These are phyloP conservation scores for Myrmecophaga tridactyla DNA, from an alignment of 2,113 vertebrate species.

Conservation along the genomic window DNA sequence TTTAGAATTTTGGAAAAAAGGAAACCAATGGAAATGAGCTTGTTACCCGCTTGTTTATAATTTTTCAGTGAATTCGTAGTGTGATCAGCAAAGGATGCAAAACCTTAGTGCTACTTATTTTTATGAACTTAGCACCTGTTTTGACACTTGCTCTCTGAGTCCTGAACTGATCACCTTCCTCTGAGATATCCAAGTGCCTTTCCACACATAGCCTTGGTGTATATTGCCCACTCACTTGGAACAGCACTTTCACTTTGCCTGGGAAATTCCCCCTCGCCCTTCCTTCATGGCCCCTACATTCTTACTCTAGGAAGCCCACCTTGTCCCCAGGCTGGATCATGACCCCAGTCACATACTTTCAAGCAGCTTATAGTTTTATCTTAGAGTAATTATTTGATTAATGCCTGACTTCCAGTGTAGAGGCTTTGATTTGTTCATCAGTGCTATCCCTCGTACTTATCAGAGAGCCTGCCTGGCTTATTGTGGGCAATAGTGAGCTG, in stretches of 20 bases:
- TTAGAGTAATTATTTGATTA: conserved; percentile 12
- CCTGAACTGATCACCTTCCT: background rate
- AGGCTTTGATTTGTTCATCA: conserved; percentile 17
- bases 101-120: background rate
- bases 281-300: background rate
- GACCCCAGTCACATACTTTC: background rate
- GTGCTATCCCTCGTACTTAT: background rate
- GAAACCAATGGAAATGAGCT: background rate
- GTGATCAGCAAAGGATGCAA: background rate
- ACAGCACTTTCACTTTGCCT: background rate
- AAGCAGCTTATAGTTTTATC: background rate
- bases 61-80: background rate
- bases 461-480: background rate
- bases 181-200: background rate
- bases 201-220: background rate
- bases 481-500: background rate
- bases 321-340: background rate
- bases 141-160: background rate
- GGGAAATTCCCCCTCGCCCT: background rate
- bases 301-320: background rate
- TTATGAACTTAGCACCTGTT: too few relatives aligned
- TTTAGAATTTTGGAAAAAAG: background rate
- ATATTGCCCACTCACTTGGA: background rate
- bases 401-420: background rate
- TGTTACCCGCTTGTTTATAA: background rate